A percentile compares a stretch with the other conserved stretches of the same genome.
phyloP scores from a whole-genome alignment of 2,113 vertebrate species.

The Pluvianellus socialis region DNA sequence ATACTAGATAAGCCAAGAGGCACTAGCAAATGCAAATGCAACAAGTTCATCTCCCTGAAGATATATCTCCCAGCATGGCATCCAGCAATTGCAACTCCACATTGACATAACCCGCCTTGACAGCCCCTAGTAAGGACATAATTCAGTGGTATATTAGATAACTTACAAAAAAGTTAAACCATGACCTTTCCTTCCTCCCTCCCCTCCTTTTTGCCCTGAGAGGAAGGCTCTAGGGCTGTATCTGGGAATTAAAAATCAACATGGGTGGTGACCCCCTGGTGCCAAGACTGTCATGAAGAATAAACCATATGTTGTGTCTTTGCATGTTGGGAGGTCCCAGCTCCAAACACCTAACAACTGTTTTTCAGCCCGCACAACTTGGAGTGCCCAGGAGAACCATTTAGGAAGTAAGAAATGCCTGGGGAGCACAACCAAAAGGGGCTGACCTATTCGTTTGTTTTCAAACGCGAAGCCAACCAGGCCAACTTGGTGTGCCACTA shows the following conservation, averaged over 20 bases:
- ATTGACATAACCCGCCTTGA: background rate
- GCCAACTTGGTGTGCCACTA: background rate
- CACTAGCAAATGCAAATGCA: background rate
- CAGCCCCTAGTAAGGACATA: background rate
- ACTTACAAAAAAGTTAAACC: background rate
- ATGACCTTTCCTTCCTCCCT: constrained; percentile 11
- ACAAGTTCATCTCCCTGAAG: background rate
- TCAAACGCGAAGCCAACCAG: background rate
- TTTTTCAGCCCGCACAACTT: constrained; percentile 34
- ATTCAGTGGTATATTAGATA: constrained; percentile 22
- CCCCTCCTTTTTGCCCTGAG: background rate
- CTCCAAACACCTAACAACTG: constrained; percentile 37
- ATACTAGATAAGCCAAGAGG: background rate
- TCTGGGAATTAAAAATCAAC: constrained; percentile 34
- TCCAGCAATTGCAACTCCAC: background rate
- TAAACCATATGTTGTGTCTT: constrained; percentile 57
- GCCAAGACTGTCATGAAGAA: constrained; percentile 43
- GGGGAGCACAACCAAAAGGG: background rate
- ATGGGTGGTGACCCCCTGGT: constrained; percentile 43
- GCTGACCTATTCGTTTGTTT: background rate
- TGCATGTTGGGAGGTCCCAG: constrained; percentile 51
- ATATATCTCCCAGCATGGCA: background rate
- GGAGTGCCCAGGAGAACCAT: constrained; percentile 6
- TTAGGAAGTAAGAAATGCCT: background rate
- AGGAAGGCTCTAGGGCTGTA: background rate